Conservation (phyloP, 2,113 vertebrate species). For the Neodon shergylaensis region DNA sequence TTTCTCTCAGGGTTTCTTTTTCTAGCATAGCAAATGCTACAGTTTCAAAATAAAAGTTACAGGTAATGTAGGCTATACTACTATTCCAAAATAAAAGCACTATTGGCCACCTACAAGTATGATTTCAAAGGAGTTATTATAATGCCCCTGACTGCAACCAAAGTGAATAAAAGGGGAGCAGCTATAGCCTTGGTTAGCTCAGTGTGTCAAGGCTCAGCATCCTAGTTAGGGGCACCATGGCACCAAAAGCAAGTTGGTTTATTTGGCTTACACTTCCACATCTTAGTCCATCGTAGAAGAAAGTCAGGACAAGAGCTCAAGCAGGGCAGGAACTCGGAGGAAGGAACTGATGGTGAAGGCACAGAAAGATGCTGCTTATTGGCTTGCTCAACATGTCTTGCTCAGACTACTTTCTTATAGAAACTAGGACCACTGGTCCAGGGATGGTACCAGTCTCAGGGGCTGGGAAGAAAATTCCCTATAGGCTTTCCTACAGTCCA, state of each 20-base stretch:
- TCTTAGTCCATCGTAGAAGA: no score
- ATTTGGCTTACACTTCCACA: no score
- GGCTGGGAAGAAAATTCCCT: background rate
- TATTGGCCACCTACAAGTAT: background rate
- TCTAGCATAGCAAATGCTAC: background rate
- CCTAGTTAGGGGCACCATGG: background rate
- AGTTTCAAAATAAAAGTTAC: background rate
- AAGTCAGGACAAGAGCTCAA: no score
- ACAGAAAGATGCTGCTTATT: no score
- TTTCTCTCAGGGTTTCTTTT: background rate
- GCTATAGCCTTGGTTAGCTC: background rate
- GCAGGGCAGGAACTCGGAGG: no score
- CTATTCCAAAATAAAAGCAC: background rate
- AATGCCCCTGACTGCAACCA: background rate
- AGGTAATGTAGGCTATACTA: background rate
- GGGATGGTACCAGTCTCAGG: background rate
- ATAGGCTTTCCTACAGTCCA: background rate
- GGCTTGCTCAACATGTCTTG: no score
- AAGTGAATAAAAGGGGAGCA: background rate
- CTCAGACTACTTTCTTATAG: background rate
- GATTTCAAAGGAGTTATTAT: conserved; percentile 8
- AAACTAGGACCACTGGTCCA: background rate
- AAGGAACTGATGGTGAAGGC: no score
- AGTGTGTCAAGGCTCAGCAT: background rate
- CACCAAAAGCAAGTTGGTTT: no score